Conservation (phyloP, 2,888 invertebrate genomes). For the Tigriopus californicus region DNA sequence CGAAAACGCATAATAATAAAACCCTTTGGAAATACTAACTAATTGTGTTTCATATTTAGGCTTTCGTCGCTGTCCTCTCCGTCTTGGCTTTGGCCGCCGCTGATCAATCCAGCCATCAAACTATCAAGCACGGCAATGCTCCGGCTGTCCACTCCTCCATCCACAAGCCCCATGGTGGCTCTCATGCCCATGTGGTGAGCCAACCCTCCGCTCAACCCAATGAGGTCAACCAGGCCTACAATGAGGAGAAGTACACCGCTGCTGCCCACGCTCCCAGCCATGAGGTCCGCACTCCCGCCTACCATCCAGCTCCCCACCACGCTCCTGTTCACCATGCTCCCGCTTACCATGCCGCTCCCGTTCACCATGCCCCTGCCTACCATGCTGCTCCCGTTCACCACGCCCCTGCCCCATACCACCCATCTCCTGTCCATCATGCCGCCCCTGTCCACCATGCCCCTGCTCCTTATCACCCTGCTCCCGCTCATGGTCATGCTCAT, state of each 20-base stretch:
- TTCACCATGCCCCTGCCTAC: background rate
- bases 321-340: background rate
- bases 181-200: background rate
- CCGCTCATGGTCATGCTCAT: background rate
- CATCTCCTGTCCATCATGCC: background rate
- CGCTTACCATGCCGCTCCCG: background rate
- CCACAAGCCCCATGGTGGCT: slow-evolving; percentile 2
- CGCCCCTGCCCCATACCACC: background rate
- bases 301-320: background rate
- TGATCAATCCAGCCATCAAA: slow-evolving; percentile 9
- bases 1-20: no score
- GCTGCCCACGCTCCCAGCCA: slow-evolving; percentile 4
- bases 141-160: slow-evolving; percentile 4
- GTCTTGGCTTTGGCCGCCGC: slow-evolving; percentile 8
- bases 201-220: background rate
- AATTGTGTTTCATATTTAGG: slow-evolving; percentile 5
- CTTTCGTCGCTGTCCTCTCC: background rate
- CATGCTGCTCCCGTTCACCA: background rate
- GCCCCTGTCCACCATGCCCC: slow-evolving; percentile 3
- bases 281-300: background rate
- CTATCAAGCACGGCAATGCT: slow-evolving; percentile 4
- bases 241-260: slow-evolving; percentile 4
- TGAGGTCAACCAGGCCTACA: slow-evolving; percentile 7
- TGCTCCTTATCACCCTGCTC: slow-evolving; percentile 10
- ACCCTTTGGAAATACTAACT: no score